Conservation (phyloP, 2,113 vertebrate genomes). For the Dromiciops gliroides region DNA sequence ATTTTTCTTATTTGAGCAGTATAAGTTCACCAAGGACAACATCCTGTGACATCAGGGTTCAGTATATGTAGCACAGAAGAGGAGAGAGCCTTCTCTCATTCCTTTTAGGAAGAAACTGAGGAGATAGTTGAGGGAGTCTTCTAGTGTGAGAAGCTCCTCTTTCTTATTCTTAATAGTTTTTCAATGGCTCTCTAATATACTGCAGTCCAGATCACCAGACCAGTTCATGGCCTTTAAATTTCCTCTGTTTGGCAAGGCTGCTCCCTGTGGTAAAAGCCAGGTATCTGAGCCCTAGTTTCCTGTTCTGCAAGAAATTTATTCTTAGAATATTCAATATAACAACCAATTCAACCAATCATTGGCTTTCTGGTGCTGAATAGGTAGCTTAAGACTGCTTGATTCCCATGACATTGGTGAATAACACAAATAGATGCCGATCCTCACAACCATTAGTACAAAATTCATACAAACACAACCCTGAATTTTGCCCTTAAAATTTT, state of each 20-base stretch:
- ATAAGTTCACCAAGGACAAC: background rate
- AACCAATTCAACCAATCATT: background rate
- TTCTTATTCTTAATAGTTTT: background rate
- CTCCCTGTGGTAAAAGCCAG: background rate
- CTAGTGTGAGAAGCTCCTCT: background rate
- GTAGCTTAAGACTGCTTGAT: background rate
- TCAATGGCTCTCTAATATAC: background rate
- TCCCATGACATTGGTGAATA: background rate
- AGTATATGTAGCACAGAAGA: background rate
- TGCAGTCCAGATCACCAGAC: background rate
- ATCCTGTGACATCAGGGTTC: background rate
- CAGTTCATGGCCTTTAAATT: background rate
- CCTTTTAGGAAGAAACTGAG: background rate
- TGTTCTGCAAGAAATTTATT: background rate
- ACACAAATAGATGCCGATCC: background rate
- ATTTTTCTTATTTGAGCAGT: background rate
- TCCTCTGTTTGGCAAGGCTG: background rate
- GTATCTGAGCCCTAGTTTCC: background rate
- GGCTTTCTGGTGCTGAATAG: background rate
- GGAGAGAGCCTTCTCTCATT: background rate
- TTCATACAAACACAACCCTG: background rate
- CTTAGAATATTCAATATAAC: background rate
- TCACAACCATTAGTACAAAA: background rate
- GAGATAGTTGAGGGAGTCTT: background rate
- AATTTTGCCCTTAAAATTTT: background rate